Percentiles rank a stretch among this genome's conserved stretches.
phyloP scores from a whole-genome alignment of 2,888 invertebrate genomes.

The Erannis defoliaria region DNA sequence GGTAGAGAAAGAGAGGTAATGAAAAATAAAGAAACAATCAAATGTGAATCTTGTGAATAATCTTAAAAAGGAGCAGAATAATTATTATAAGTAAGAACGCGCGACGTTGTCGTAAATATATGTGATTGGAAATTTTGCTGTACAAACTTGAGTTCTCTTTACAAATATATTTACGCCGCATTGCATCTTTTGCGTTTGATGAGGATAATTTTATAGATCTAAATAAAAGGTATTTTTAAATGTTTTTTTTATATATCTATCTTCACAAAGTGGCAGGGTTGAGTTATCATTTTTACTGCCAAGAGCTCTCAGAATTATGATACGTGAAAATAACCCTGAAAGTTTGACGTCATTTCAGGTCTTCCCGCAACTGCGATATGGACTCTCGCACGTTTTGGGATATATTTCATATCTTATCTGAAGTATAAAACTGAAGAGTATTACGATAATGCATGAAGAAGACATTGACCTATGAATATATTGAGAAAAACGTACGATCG shows the following conservation, averaged over 20 bases:
- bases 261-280: neutral
- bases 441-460: constrained; percentile 19
- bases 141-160: no score
- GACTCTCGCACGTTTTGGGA: constrained; percentile 1
- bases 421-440: constrained; percentile 24
- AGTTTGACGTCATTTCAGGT: constrained; percentile 31
- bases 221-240: neutral
- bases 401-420: constrained; percentile 30
- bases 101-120: no score
- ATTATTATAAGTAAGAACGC: no score
- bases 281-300: constrained; percentile 30
- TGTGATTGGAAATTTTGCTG: no score
- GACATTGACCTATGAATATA: constrained; percentile 12
- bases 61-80: no score
- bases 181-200: neutral
- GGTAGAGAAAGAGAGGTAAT: no score
- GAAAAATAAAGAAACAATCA: no score
- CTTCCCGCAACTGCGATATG: constrained; percentile 25
- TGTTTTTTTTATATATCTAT: neutral
- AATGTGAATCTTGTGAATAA: no score
- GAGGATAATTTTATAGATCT: neutral
- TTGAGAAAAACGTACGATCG: neutral
- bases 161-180: neutral
- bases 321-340: constrained; percentile 18
- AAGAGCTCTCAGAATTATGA: constrained; percentile 27